A percentile compares a stretch with the other conserved stretches of the same genome.
Evolutionary conservation across 2,113 vertebrate species (phyloP).

Genomic region (Hypocryptadius cinnamomeus): DNA sequence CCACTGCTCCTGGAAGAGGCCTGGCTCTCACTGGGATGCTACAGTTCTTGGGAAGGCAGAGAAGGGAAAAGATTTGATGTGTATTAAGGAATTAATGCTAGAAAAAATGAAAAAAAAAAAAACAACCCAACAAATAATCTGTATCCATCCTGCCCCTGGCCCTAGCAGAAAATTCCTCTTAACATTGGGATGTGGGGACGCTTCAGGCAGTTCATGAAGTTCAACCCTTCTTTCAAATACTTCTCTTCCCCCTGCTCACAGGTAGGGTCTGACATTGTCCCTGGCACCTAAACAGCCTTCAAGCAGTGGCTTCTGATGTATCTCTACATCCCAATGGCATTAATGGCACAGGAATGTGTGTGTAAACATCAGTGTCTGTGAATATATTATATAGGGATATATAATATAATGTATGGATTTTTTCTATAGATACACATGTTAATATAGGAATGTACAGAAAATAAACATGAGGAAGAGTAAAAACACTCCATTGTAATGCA

Average conservation of each 20-base stretch:
- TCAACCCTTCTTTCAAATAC: background rate
- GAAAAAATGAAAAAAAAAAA: background rate
- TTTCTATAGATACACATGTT: background rate
- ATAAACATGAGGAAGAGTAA: background rate
- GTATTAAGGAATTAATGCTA: background rate
- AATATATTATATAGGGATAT: background rate
- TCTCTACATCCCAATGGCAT: background rate
- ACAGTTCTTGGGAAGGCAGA: background rate
- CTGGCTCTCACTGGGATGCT: background rate
- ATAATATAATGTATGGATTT: background rate
- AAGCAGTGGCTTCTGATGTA: background rate
- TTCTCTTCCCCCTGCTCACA: background rate
- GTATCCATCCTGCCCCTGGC: background rate
- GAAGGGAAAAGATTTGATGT: background rate
- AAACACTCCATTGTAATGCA: background rate
- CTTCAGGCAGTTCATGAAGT: background rate
- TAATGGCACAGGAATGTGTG: fast-evolving
- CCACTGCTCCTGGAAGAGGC: background rate
- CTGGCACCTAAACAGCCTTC: background rate
- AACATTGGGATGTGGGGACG: background rate
- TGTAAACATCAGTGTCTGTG: background rate
- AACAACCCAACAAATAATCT: too few relatives aligned
- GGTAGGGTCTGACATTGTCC: background rate
- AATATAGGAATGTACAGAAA: background rate
- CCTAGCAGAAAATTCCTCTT: background rate